phyloP scores from a whole-genome alignment of 1,140 invertebrate species.

The Lepidurus couesii region DNA sequence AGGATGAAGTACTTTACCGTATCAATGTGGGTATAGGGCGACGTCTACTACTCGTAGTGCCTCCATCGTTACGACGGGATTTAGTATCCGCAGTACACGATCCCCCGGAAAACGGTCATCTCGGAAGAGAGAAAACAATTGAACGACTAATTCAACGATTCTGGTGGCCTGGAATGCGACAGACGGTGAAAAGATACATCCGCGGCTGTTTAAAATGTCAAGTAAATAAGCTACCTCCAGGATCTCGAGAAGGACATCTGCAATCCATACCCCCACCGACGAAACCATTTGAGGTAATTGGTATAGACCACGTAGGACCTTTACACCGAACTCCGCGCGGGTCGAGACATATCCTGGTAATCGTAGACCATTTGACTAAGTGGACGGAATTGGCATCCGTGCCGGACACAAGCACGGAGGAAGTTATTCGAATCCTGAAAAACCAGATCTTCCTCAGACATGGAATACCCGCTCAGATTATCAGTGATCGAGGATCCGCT shows the following conservation, averaged over 20 bases:
- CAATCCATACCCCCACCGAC: slow-evolving; percentile 24
- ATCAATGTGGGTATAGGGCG: no score
- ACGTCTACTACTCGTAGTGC: no score
- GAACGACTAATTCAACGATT: no score
- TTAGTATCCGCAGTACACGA: no score
- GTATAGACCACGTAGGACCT: slow-evolving; percentile 27
- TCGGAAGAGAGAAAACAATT: no score
- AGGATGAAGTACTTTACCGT: no score
- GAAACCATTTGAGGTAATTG: slow-evolving; percentile 17
- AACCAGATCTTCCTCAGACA: background rate
- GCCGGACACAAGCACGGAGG: background rate
- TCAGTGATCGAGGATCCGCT: background rate
- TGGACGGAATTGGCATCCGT: background rate
- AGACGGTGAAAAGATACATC: no score
- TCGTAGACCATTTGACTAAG: background rate
- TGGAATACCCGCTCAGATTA: background rate
- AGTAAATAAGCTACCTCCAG: slow-evolving; percentile 20
- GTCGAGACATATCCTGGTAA: slow-evolving; percentile 16
- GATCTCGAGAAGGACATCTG: slow-evolving; percentile 6
- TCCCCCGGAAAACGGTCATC: no score
- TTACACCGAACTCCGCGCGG: slow-evolving; percentile 22
- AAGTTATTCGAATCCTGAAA: background rate
- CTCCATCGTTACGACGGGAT: no score
- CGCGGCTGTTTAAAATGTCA: no score
- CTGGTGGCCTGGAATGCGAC: no score